These are phyloP conservation scores for Pemphigus obesinymphae DNA, from an alignment of 1,140 invertebrate genomes.

Conservation along the genomic window DNA sequence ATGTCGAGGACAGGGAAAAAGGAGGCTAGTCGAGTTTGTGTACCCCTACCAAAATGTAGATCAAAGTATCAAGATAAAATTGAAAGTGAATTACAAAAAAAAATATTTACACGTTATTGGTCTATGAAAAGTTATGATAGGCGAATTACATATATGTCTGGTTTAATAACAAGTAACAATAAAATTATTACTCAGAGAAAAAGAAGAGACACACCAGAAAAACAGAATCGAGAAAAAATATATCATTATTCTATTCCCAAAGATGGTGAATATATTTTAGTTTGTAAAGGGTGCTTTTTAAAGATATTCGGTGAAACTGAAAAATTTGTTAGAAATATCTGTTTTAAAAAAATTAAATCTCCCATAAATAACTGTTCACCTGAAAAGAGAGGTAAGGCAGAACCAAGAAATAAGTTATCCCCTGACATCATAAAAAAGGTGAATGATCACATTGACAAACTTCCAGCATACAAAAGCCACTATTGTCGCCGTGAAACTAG, in stretches of 20 bases:
- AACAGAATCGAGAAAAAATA: background rate
- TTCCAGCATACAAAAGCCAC: background rate
- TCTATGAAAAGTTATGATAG: background rate
- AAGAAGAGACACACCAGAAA: background rate
- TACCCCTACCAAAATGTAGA: background rate
- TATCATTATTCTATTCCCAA: background rate
- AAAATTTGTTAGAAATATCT: conserved; percentile 12
- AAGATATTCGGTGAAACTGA: conserved; percentile 2
- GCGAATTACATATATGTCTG: background rate
- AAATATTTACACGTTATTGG: background rate
- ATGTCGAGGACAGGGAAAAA: background rate
- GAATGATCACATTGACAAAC: background rate
- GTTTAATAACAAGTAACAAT: background rate
- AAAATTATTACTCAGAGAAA: background rate
- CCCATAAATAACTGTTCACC: background rate
- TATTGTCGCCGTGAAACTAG: background rate
- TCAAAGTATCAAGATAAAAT: background rate
- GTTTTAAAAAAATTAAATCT: background rate
- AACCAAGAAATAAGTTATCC: background rate
- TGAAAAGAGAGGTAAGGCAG: conserved; percentile 2
- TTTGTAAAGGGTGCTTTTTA: background rate
- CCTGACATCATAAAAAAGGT: background rate
- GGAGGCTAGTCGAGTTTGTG: background rate
- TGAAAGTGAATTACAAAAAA: background rate
- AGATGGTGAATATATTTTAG: background rate